These are phyloP conservation scores for Puntigrus tetrazona DNA, from an alignment of 2,113 vertebrate species.

Conservation along the genomic window DNA sequence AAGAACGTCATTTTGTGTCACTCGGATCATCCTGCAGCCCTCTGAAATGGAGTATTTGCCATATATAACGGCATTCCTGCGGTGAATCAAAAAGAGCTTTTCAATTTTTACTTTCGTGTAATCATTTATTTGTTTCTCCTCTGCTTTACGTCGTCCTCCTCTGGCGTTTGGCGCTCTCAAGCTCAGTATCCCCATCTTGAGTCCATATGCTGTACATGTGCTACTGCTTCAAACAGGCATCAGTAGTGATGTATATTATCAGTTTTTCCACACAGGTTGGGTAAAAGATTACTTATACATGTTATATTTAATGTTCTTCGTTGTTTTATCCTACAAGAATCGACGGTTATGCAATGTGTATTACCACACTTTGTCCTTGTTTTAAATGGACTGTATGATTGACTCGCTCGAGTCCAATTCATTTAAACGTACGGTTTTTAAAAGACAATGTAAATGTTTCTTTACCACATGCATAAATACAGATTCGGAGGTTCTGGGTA, in stretches of 20 bases:
- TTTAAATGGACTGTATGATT: slow-evolving; percentile 22
- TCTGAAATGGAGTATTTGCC: neutral
- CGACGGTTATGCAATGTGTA: slow-evolving; percentile 4
- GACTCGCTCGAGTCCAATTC: neutral
- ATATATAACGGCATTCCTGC: neutral
- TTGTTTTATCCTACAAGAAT: slow-evolving; percentile 17
- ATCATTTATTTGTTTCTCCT: neutral
- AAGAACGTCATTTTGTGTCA: neutral
- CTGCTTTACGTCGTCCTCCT: neutral
- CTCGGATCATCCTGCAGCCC: neutral
- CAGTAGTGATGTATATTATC: neutral
- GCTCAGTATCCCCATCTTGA: neutral
- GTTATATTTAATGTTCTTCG: neutral
- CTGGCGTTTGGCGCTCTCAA: neutral
- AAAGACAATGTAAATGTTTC: neutral
- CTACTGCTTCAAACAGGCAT: slow-evolving; percentile 14
- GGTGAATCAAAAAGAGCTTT: slow-evolving; percentile 1
- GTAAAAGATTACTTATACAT: neutral
- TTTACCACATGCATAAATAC: slow-evolving; percentile 15
- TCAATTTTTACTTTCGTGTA: neutral
- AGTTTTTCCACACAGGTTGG: neutral
- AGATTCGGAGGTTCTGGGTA: neutral
- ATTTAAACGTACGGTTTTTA: neutral
- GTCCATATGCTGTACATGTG: slow-evolving; percentile 8
- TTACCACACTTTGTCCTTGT: slow-evolving; percentile 10